Base-by-base conservation (phyloP, 2,113 vertebrate genomes). In the Sylvietta virens region DNA sequence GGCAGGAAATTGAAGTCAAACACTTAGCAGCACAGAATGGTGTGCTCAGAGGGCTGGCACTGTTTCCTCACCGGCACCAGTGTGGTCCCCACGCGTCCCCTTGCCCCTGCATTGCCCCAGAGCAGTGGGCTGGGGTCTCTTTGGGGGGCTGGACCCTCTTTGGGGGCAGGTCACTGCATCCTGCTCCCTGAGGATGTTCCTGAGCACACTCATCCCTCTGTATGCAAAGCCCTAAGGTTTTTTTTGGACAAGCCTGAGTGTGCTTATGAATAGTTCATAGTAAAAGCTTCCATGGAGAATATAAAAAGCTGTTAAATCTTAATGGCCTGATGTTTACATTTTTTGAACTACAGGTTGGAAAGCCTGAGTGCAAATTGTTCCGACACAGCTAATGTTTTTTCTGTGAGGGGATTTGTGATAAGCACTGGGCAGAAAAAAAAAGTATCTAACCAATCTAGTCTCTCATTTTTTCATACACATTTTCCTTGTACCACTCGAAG, bases 181-280 rank as follows among this genome's bases (percentile, higher is more conserved):
- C 45, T 44, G 26, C 26, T 9, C 10, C 54, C 48, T 44, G 45
- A 35, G 65, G 53, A 14, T 28, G 14, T 30, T 90, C 50, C 71
- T 23, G 78, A 73, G 58, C 9, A 5, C 58, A 15, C 66, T 50
- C 50, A 19, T 73, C 61, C 56, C 58, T 76, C 54, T 70, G 13
- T n/a, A 62, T 50, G 40, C 28, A 81, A 77, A 79, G 30, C 54
- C 47, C 37, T 93, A 73, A 86, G 82, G 39, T 12, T 42, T 48
- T 86, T 94, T 80, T 90, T 82, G 47, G 87, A 65, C 81, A 95
- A 54, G 47, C 39, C 79, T 81, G 79, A 77, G 60, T 1, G 0
- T 94, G 94, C 89, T 96, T 92, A 95, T 96, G 87, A 97, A 96
- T 95, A 93, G 90, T 95, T 95, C 81, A 94, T 96, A 94, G 90